Conservation (phyloP, 2,113 vertebrate species). For the Otis tarda region DNA sequence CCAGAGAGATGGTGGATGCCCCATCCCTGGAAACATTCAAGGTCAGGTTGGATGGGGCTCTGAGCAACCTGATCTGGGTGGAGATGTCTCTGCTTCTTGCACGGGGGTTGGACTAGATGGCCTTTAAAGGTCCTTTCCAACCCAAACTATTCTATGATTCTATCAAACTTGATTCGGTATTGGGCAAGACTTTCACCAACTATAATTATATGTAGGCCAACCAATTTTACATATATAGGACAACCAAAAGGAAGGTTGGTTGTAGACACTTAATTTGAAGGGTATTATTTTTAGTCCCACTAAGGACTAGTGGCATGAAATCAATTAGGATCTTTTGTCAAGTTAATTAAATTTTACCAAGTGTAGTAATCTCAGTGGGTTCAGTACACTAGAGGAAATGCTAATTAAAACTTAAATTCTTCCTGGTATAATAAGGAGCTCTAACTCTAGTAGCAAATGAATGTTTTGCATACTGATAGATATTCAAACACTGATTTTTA, state of each 20-base stretch:
- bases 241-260: slow-evolving; percentile 56
- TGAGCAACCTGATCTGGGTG: no score
- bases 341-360: slow-evolving; percentile 95
- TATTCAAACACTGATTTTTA: slow-evolving; percentile 76
- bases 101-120: no score
- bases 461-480: slow-evolving; percentile 77
- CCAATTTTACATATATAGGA: slow-evolving; percentile 57
- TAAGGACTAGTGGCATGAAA: slow-evolving; percentile 81
- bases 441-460: slow-evolving; percentile 67
- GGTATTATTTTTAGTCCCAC: slow-evolving; percentile 77
- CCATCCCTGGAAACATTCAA: no score
- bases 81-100: no score
- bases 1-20: no score
- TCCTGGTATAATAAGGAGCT: slow-evolving; percentile 83
- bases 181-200: slow-evolving; percentile 30
- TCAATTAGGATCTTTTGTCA: slow-evolving; percentile 91
- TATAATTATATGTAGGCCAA: slow-evolving; percentile 57
- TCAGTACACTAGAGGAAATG: slow-evolving; percentile 84
- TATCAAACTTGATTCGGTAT: not conserved
- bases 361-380: slow-evolving; percentile 84
- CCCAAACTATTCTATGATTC: no score
- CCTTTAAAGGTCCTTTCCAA: no score
- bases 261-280: slow-evolving; percentile 73
- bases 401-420: slow-evolving; percentile 91
- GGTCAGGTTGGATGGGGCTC: no score